Percentiles rank a stretch among this genome's conserved stretches.
Conservation (phyloP, 2,113 vertebrate genomes). For the Poicephalus meyeri region DNA sequence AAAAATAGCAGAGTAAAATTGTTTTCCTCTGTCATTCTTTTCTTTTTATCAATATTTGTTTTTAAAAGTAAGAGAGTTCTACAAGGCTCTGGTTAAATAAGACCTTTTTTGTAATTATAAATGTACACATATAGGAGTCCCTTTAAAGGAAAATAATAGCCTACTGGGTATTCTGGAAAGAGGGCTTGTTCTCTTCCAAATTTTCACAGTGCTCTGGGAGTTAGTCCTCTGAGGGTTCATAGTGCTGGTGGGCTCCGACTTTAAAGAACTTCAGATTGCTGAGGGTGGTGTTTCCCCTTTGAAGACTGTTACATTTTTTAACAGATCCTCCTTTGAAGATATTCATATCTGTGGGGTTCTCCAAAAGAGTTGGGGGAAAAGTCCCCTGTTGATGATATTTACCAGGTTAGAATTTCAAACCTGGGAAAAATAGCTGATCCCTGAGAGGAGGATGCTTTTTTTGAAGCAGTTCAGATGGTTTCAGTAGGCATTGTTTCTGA, state of each 20-base stretch:
- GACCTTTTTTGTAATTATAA: slow-evolving; percentile 65
- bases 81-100: slow-evolving; percentile 57
- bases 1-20: background rate
- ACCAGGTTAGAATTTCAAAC: slow-evolving; percentile 74
- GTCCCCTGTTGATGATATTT: slow-evolving; percentile 73
- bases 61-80: slow-evolving; percentile 45
- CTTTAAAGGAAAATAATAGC: slow-evolving; percentile 68
- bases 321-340: slow-evolving; percentile 78
- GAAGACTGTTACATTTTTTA: slow-evolving; percentile 79
- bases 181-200: slow-evolving; percentile 63
- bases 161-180: slow-evolving; percentile 52
- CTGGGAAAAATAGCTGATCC: slow-evolving; percentile 66
- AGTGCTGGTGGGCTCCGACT: slow-evolving; percentile 75
- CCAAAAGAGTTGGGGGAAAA: slow-evolving; percentile 65
- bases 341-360: slow-evolving; percentile 72
- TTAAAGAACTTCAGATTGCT: slow-evolving; percentile 79
- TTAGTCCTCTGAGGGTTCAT: slow-evolving; percentile 62
- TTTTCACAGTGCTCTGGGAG: slow-evolving; percentile 69
- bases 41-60: slow-evolving; percentile 57
- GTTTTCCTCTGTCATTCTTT: slow-evolving; percentile 47
- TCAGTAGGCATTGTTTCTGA: slow-evolving; percentile 70
- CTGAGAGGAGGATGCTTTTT: slow-evolving; percentile 71
- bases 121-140: slow-evolving; percentile 61
- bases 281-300: slow-evolving; percentile 77
- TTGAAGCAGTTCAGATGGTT: slow-evolving; percentile 76